Conservation (phyloP, 2,797 vertebrate genomes). For the Epinephelus malabaricus region DNA sequence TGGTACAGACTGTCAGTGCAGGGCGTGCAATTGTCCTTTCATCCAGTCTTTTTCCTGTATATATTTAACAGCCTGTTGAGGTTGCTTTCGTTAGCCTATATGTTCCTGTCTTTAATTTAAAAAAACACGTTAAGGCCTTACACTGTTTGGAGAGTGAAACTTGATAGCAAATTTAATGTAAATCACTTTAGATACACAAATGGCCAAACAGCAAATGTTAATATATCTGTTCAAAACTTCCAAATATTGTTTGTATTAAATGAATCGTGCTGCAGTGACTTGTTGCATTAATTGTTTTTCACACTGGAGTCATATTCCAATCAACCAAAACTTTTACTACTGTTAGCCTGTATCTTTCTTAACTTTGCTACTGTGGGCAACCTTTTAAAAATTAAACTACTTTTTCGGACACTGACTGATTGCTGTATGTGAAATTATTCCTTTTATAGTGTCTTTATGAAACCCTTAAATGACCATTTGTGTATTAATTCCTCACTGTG, state of each 20-base stretch:
- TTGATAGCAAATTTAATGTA: constrained; percentile 27
- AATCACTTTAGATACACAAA: constrained; percentile 32
- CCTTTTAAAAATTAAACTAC: constrained; percentile 61
- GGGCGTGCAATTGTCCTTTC: constrained; percentile 21
- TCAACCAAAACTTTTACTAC: constrained; percentile 63
- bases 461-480: too few species aligned
- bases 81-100: constrained; percentile 38
- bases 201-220: constrained; percentile 22
- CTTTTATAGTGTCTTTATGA: too few species aligned
- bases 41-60: constrained; percentile 41
- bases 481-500: too few species aligned
- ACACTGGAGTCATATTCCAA: constrained; percentile 62
- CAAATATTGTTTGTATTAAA: constrained; percentile 54
- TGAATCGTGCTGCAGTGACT: constrained; percentile 43
- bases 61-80: constrained; percentile 56
- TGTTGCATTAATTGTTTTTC: constrained; percentile 43
- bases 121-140: constrained; percentile 49
- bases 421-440: constrained; percentile 14
- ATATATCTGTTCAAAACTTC: constrained; percentile 21
- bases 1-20: constrained; percentile 51
- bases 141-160: constrained; percentile 39
- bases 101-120: constrained; percentile 48
- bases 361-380: constrained; percentile 54
- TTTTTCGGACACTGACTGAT: constrained; percentile 47
- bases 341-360: constrained; percentile 51